Evolutionary conservation across 2,113 vertebrate genomes (phyloP).

Genomic region (Mionectes macconnelli): DNA sequence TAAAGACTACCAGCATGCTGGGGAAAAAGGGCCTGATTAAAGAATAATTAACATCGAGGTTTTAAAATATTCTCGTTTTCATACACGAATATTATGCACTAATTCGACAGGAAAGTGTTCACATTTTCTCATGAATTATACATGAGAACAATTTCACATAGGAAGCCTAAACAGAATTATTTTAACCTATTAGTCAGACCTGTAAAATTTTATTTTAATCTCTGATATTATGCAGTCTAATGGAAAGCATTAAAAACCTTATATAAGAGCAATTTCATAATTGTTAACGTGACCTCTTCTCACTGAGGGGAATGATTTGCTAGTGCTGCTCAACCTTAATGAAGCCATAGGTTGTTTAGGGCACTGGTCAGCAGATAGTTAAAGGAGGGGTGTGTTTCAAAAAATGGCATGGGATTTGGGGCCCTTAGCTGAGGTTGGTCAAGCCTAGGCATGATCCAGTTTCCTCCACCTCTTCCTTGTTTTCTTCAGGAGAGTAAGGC

Average conservation of each 20-base stretch:
- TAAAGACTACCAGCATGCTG: slow-evolving; percentile 10
- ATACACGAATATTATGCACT: slow-evolving; percentile 2
- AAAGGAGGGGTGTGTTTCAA: not conserved
- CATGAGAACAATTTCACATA: slow-evolving; percentile 45
- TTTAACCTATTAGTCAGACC: slow-evolving; percentile 39
- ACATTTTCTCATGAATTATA: slow-evolving; percentile 36
- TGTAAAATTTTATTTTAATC: slow-evolving; percentile 58
- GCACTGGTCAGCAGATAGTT: not conserved
- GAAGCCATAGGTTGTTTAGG: not conserved
- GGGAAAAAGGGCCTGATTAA: not conserved
- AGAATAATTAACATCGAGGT: slow-evolving; percentile 41
- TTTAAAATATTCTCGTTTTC: slow-evolving; percentile 36
- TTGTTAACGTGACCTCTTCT: slow-evolving; percentile 32
- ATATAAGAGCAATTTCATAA: slow-evolving; percentile 47
- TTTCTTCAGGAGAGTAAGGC: not conserved
- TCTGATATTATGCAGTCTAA: slow-evolving; percentile 41
- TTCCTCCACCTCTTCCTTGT: not conserved
- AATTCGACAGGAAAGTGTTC: not conserved
- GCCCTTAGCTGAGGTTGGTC: not conserved
- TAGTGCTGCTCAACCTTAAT: not conserved
- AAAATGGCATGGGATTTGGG: not conserved
- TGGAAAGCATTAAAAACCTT: slow-evolving; percentile 46
- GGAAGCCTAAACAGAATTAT: slow-evolving; percentile 48
- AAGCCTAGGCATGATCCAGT: not conserved
- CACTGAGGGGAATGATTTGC: not conserved